Base-by-base conservation (phyloP, 2,888 invertebrate genomes). In the Himalopsyche tibetana region DNA sequence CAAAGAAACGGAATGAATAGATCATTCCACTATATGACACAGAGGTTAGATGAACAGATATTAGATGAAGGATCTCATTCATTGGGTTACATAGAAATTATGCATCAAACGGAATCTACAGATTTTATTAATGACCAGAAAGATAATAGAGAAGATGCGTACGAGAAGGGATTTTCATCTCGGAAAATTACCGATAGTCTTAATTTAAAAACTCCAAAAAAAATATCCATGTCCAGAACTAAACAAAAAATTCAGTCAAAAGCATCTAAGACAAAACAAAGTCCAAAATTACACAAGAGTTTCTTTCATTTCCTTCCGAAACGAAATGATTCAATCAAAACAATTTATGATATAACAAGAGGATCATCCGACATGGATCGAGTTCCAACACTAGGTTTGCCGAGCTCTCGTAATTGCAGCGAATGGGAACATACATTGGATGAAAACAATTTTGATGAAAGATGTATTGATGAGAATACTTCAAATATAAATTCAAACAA, bases 171-270 rank as follows among this genome's bases (percentile, higher is more conserved):
- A 28, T 90, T 93, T 86, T 90, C 93, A 36, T 92, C 92, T 5
- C 93, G 93, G 89, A 93, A 93, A 88, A 92, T 93, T 17, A 93
- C 92, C 91, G 93, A 93, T 84, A 93, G 93, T 89, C 91, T 93
- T 12, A 91, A 93, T 87, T 90, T 93, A 84, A 93, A 93, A 89
- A 93, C 93, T 2, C 91, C 91, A 19, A 93, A 93, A 89, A 93
- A 93, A 90, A 74, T 74, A 38, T 90, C 90, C 15, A 93, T 93
- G 2, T 92, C 92, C 9, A 93, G 93, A 90, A 90, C 93, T 11
- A 93, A 93, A 89, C 93, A 93, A 87, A 91, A 93, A 83, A 90
- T 90, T 87, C 91, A 91, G 12, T 89, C 90, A 8, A 93, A 92
- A 90, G 89, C 90, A 91, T 92, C 11, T 91, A 92, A 90, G 87